A percentile compares a stretch with the other conserved stretches of the same genome.
Conservation (phyloP, 2,113 vertebrate species). For the Neodontobutis hainanensis region DNA sequence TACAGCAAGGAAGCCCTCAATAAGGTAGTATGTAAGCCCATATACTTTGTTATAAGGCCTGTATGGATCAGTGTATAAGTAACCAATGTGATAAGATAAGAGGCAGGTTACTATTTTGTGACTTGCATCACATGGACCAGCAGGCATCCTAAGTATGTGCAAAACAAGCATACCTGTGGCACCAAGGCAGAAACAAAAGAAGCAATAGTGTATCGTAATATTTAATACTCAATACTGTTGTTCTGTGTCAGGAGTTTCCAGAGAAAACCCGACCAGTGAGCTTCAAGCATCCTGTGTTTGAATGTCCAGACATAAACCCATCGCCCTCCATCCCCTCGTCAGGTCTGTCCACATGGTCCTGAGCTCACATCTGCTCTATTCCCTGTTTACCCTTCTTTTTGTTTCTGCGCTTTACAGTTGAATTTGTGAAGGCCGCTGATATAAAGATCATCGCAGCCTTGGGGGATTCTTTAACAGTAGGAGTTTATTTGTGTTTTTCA, state of each 20-base stretch:
- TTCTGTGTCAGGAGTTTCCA: slow-evolving; percentile 70
- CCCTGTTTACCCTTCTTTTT: not conserved
- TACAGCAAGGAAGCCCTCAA: slow-evolving; percentile 72
- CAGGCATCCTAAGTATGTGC: slow-evolving; percentile 26
- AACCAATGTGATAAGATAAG: slow-evolving; percentile 3
- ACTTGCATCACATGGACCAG: not conserved
- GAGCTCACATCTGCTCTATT: not conserved
- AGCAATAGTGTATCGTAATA: not conserved
- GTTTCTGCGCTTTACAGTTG: slow-evolving; percentile 72
- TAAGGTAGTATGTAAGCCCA: slow-evolving; percentile 58
- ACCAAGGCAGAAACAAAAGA: slow-evolving; percentile 12
- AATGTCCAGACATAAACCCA: slow-evolving; percentile 79
- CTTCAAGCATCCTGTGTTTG: slow-evolving; percentile 71
- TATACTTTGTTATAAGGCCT: not conserved
- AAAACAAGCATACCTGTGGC: slow-evolving; percentile 16
- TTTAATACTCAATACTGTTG: too few relatives aligned
- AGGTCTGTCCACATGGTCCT: slow-evolving; percentile 59
- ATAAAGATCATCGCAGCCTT: slow-evolving; percentile 89
- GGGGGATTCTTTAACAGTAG: slow-evolving; percentile 93
- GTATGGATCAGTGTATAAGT: not conserved
- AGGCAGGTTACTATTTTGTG: not conserved
- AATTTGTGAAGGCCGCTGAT: slow-evolving; percentile 87
- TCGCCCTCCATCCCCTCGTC: slow-evolving; percentile 76
- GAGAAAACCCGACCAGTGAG: slow-evolving; percentile 71
- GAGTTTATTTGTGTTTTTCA: slow-evolving; percentile 31